Conservation (phyloP, 2,888 invertebrate species). For the Ennomos erosarius region DNA sequence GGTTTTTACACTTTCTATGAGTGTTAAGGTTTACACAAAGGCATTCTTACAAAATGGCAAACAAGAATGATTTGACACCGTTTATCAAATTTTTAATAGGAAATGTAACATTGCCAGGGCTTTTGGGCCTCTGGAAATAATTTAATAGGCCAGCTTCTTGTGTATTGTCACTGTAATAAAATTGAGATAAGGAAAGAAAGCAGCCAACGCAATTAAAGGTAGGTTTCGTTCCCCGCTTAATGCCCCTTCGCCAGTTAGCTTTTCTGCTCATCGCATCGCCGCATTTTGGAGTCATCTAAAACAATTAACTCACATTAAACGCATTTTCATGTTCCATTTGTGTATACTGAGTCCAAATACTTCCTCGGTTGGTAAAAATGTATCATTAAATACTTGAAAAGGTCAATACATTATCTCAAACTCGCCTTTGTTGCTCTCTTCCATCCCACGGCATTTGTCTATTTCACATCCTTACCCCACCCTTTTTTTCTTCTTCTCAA, state of each 20-base stretch:
- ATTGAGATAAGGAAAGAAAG: conserved; percentile 76
- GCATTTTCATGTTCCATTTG: too few relatives aligned
- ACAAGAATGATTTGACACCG: conserved; percentile 68
- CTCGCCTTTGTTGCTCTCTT: too few relatives aligned
- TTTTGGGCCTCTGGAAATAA: conserved; percentile 60
- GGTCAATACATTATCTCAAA: too few relatives aligned
- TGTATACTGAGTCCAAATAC: too few relatives aligned
- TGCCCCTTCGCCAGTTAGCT: conserved; percentile 61
- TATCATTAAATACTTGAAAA: too few relatives aligned
- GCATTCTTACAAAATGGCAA: conserved; percentile 51
- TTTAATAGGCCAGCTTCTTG: conserved; percentile 71
- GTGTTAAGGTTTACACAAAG: conserved; percentile 65
- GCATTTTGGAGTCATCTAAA: conserved; percentile 50
- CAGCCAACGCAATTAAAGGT: conserved; percentile 74
- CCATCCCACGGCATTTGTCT: too few relatives aligned
- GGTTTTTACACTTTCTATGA: conserved; percentile 56
- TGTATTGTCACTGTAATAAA: conserved; percentile 79
- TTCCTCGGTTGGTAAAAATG: too few relatives aligned
- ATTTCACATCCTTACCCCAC: too few relatives aligned
- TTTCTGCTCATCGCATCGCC: conserved; percentile 37
- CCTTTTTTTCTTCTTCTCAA: too few relatives aligned
- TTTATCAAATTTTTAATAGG: conserved; percentile 56
- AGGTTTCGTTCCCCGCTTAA: conserved; percentile 65
- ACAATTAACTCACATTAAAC: conserved; percentile 14
- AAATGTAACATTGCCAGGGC: conserved; percentile 44